Percentiles rank a stretch among this genome's conserved stretches.
These are phyloP conservation scores for Frieseomelitta varia DNA, from an alignment of 1,140 invertebrate genomes.

Conservation along the genomic window DNA sequence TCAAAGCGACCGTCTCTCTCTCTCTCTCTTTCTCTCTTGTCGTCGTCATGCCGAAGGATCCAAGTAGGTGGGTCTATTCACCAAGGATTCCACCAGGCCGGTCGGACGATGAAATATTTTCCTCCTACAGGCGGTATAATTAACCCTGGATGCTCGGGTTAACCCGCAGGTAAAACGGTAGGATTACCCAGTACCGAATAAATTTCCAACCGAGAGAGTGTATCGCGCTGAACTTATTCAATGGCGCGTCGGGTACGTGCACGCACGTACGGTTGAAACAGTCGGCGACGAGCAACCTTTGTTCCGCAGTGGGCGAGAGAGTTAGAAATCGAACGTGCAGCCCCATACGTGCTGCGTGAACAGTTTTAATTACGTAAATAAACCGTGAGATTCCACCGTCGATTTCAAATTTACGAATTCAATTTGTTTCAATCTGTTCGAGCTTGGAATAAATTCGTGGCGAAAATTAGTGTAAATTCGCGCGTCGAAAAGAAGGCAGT, in stretches of 20 bases:
- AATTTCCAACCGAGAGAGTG: not conserved
- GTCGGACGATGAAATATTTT: conserved; percentile 57
- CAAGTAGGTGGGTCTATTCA: conserved; percentile 50
- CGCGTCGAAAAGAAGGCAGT: no score
- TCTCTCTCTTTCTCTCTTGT: no score
- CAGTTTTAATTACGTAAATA: no score
- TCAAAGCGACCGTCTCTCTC: conserved; percentile 21
- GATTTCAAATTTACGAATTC: no score
- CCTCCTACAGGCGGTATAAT: conserved; percentile 54
- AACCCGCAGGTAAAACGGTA: conserved; percentile 53
- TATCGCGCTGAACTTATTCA: conserved; percentile 15
- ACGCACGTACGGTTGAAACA: fast-evolving
- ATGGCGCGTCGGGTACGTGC: not conserved
- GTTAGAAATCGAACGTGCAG: no score
- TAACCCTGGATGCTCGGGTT: conserved; percentile 62
- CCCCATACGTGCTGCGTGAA: no score
- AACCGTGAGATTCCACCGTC: no score
- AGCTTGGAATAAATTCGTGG: not conserved
- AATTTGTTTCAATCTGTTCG: not conserved
- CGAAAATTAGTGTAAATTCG: no score
- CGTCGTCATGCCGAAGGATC: conserved; percentile 18
- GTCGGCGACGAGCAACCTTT: no score
- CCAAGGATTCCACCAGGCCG: conserved; percentile 15
- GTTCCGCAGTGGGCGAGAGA: no score
- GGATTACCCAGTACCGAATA: not conserved